Evolutionary conservation across 2,888 invertebrate genomes (phyloP), one percentile per base, ranked within the genome.

Genomic region (Eupithecia vulgata): DNA sequence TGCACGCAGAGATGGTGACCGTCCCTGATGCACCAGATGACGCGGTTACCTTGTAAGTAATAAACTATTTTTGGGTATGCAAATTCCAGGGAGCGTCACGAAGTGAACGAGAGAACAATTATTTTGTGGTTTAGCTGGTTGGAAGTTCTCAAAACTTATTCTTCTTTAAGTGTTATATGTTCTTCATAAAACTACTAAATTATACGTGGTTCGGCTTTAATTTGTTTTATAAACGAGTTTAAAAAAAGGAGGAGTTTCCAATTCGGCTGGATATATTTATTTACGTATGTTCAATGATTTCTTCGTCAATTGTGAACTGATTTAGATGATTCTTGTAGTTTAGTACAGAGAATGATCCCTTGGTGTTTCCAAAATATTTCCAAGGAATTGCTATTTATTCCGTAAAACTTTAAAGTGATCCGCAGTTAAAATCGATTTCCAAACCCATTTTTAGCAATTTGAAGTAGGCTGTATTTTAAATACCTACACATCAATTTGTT

Each of bases 21-120:
- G 84, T 92, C 52, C 92, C 92, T 73, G 85, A 84, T 75, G 81
- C 86, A 15, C 84, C 91, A 61, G 70, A 81, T 65, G 89, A 92
- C 68, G 86, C 88, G n/a, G 87, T 89, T 77, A 91, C 90, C 21
- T 82, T 93, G 92, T 93, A 84, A 92, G 92, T 92, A 86, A 21
- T 42, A 64, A 64, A 64, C 64, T 64, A 65, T 65, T 65, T 65
- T 65, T 65, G 65, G 37, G 40, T 65, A 42, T 42, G 65, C 65
- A 42, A 37, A n/a, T 65, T 65, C 37, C 65, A 65, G 65, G 21
- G 34, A 34, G 64, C 35, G 35, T 12, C 64, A 7, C n/a, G 48
- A 52, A n/a, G 48, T 48, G 48, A 48, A 48, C n/a, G n/a, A 17
- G 48, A 52, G 15, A 52, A 1, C n/a, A 10, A 21, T 21, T 52